A percentile compares a stretch with the other conserved stretches of the same genome.
Conservation (phyloP, 2,888 invertebrate species). For the Erebia aethiops region DNA sequence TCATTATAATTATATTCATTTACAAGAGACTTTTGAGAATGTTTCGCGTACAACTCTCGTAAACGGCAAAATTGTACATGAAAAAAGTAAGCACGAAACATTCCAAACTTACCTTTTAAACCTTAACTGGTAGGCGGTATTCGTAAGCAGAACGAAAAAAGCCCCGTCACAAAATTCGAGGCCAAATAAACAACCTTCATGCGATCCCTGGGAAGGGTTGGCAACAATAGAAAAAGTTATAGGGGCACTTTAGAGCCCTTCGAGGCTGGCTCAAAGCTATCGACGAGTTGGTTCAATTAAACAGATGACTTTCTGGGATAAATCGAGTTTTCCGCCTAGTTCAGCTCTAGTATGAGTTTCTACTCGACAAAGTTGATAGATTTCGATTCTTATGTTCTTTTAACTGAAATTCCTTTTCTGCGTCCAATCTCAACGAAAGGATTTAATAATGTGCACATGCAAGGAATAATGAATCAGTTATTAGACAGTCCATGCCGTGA, state of each 20-base stretch:
- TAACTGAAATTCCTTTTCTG: too few species aligned
- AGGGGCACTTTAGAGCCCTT: conserved; percentile 43
- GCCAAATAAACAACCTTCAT: conserved; percentile 32
- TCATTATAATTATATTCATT: too few species aligned
- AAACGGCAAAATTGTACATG: too few species aligned
- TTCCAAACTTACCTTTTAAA: too few species aligned
- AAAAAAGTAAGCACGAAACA: too few species aligned
- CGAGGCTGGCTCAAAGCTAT: conserved; percentile 47
- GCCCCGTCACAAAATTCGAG: conserved; percentile 20
- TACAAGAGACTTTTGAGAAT: too few species aligned
- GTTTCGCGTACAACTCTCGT: too few species aligned
- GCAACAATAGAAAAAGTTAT: conserved; percentile 48
- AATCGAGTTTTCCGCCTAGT: conserved; percentile 23
- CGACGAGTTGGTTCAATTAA: conserved; percentile 58
- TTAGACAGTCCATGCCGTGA: too few species aligned
- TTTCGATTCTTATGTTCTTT: neutral
- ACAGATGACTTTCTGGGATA: conserved; percentile 59
- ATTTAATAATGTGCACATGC: too few species aligned
- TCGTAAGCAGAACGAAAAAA: neutral
- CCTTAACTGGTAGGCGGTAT: neutral
- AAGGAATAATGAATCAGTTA: too few species aligned
- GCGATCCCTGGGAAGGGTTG: conserved; percentile 38
- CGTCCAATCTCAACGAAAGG: too few species aligned
- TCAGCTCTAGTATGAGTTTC: neutral
- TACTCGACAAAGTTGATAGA: neutral